Evolutionary conservation across 2,113 vertebrate species (phyloP), one percentile per base, ranked within the genome.

Genomic region (Todiramphus chloris): DNA sequence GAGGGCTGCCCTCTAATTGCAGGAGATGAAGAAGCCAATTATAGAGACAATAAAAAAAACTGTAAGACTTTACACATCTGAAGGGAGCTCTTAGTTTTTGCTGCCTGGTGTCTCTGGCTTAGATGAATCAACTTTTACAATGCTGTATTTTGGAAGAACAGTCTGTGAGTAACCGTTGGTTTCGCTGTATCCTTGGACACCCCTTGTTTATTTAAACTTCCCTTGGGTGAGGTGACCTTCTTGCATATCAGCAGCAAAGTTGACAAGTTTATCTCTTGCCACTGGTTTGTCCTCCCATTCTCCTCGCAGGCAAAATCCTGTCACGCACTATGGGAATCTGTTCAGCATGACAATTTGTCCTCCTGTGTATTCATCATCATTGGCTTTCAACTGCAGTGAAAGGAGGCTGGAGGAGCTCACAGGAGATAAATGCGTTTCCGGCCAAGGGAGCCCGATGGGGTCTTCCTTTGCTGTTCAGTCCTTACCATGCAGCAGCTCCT

Each of bases 181-280:
- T 72, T 70, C 62, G 18, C 66, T 25, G 58, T 37, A 83, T 48
- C 67, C 72, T 62, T 63, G 85, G 77, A 43, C 91, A 79, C 27
- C 5, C 5, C 37, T 79, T 89, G 87, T 93, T 93, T 96, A 28
- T 79, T 89, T 83, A 39, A 93, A 53, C 76, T 80, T 76, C 81
- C 63, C 37, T 62, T 5, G 72, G 30, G 43, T 80, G 67, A 83
- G 43, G 31, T 83, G 93, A 93, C 84, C 81, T 95, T 87, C 81
- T 70, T 30, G 62, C 3, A 0, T 74, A 83, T 72, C 84, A 76
- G 67, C 76, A 43, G 37, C 56, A 31, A 89, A 91, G 88, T 3
- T 67, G 88, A 80, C 67, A 72, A 89, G 81, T 67, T 91, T 96
- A 91, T 96, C 91, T 93, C 72, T 63, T 16, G 30, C 46, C 84